phyloP scores from a whole-genome alignment of 2,888 invertebrate genomes.

The Chironomus tentans region DNA sequence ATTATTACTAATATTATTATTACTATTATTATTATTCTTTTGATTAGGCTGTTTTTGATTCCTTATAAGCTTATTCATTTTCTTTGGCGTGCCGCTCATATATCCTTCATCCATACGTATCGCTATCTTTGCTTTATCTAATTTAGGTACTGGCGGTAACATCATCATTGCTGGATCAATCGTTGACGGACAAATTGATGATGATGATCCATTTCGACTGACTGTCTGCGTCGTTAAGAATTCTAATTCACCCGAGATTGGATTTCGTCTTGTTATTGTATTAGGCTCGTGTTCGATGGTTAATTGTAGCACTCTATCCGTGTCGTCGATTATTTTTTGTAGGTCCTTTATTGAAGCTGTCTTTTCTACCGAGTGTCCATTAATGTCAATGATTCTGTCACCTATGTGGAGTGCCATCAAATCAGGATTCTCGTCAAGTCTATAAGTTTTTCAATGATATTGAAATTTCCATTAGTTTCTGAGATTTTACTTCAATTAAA shows the following conservation, averaged over 20 bases:
- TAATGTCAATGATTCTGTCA: slow-evolving; percentile 87
- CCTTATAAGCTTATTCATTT: slow-evolving; percentile 30
- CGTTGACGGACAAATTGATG: slow-evolving; percentile 26
- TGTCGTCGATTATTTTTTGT: slow-evolving; percentile 61
- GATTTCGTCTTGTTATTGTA: slow-evolving; percentile 50
- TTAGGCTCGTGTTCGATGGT: slow-evolving; percentile 87
- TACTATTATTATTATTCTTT: neutral
- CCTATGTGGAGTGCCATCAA: slow-evolving; percentile 80
- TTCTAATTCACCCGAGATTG: slow-evolving; percentile 41
- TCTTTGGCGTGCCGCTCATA: slow-evolving; percentile 44
- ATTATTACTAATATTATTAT: too few species aligned
- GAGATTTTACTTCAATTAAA: too few species aligned
- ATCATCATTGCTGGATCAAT: neutral
- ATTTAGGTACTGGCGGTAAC: slow-evolving; percentile 34
- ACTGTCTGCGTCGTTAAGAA: slow-evolving; percentile 32
- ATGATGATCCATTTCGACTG: slow-evolving; percentile 8
- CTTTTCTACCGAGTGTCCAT: slow-evolving; percentile 47
- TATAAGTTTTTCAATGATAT: slow-evolving; percentile 38
- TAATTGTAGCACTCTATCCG: slow-evolving; percentile 67
- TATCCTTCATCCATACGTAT: slow-evolving; percentile 44
- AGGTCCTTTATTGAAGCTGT: slow-evolving; percentile 67
- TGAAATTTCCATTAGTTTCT: too few species aligned
- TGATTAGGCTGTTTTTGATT: slow-evolving; percentile 24
- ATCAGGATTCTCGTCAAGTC: slow-evolving; percentile 72
- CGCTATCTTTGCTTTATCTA: slow-evolving; percentile 40